Evolutionary conservation across 2,113 vertebrate species (phyloP), one percentile per base, ranked within the genome.

Genomic region (Lonchura striata): DNA sequence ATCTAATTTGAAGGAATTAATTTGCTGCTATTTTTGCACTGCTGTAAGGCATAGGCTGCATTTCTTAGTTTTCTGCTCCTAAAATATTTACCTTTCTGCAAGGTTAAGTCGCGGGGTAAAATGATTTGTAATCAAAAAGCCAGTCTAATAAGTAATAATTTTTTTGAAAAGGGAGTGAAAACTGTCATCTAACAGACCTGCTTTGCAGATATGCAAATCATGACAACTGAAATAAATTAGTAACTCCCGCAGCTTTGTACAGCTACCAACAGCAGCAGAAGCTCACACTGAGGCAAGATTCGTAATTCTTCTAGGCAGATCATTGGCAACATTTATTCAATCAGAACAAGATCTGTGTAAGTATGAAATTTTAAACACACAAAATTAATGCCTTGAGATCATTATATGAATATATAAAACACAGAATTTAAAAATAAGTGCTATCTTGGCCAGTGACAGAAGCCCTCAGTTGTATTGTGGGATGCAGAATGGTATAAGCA

Each of bases 361-460:
- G 63, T 97, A 98, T 98, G 90, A 98, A 98, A 98, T 96, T 98
- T 98, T 98, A 97, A 98, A 97, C 96, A 97, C 86, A 94, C 49
- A 81, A 88, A 97, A 98, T 97, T 95, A 97, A 97, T 93, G 81
- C 95, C 96, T 94, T 92, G 97, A 98, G 97, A 97, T 97, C 27
- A 10, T 39, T 96, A 65, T 15, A 85, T 47, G 95, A 96, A 96
- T 97, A 95, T 84, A 92, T 91, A 96, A 95, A 96, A 83, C 78
- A 94, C 49, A 83, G 91, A 96, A 96, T 94, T 96, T 95, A 89
- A 96, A 97, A 97, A 95, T 96, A 97, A 98, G 96, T 91, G 71
- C 27, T 68, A 59, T 74, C 64, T 95, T 91, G 19, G 86, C 89
- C 76, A 87, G 81, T 98, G 97, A 98, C 88, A 46, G 95, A 98